A percentile compares a stretch with the other conserved stretches of the same genome.
phyloP scores from a whole-genome alignment of 1,140 invertebrate genomes.

The Scylla paramamosain region DNA sequence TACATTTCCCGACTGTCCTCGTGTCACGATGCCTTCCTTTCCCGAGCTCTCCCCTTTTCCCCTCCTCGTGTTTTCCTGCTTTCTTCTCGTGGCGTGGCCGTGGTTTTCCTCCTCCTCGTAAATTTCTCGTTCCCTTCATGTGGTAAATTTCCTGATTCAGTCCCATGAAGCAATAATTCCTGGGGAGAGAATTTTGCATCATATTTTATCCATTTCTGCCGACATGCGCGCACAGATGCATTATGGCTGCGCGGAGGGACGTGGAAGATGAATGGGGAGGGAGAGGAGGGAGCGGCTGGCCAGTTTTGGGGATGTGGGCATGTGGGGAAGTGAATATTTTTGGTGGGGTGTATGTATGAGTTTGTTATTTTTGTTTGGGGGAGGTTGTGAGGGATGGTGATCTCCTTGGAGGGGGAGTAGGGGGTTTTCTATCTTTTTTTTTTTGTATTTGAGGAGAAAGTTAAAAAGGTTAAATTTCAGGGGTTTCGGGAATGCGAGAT shows the following conservation, averaged over 20 bases:
- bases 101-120: background rate
- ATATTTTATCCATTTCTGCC: constrained; percentile 4
- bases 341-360: too few species aligned
- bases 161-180: background rate
- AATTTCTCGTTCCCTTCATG: constrained; percentile 20
- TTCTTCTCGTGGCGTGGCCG: background rate
- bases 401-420: too few species aligned
- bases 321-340: too few species aligned
- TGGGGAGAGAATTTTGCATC: background rate
- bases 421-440: too few species aligned
- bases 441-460: too few species aligned
- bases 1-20: background rate
- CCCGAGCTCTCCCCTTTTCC: background rate
- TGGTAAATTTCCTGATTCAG: constrained; percentile 23
- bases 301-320: too few species aligned
- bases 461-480: too few species aligned
- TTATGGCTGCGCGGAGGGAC: background rate
- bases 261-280: background rate
- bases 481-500: too few species aligned
- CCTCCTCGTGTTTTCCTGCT: background rate
- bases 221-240: background rate
- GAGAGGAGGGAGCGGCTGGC: background rate
- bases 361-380: too few species aligned
- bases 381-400: too few species aligned
- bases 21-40: background rate